Percentiles rank a stretch among this genome's conserved stretches.
Evolutionary conservation across 2,113 vertebrate species (phyloP).

Genomic region (Protobothrops mucrosquamatus): DNA sequence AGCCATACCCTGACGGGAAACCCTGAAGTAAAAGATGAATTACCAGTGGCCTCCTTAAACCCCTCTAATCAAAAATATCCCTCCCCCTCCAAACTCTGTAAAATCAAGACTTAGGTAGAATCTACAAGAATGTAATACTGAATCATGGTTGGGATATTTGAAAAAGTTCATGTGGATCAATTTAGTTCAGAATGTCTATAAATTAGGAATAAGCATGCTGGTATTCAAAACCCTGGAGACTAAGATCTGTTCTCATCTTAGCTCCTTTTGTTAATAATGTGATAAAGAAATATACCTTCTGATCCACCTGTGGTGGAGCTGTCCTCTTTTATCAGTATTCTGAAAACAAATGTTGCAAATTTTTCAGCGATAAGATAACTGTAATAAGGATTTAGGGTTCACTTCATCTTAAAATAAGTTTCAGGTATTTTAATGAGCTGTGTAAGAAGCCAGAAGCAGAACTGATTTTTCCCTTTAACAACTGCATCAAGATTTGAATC

Average conservation of each 20-base stretch:
- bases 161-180: not conserved
- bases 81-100: not conserved
- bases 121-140: not conserved
- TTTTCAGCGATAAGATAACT: not conserved
- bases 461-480: not conserved
- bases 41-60: not conserved
- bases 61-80: not conserved
- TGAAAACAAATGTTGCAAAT: not conserved
- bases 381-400: not conserved
- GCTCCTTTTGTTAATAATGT: not conserved
- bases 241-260: not conserved
- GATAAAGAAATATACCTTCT: not conserved
- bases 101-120: not conserved
- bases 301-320: not conserved
- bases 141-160: not conserved
- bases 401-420: not conserved
- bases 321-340: not conserved
- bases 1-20: not conserved
- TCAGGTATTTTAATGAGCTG: not conserved
- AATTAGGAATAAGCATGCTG: not conserved
- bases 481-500: not conserved
- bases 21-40: not conserved
- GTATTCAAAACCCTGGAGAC: not conserved
- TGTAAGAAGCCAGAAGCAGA: not conserved
- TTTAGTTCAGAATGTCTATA: not conserved